Evolutionary conservation across 2,888 invertebrate species (phyloP).

Genomic region (Rhagophthalmus giganteus): DNA sequence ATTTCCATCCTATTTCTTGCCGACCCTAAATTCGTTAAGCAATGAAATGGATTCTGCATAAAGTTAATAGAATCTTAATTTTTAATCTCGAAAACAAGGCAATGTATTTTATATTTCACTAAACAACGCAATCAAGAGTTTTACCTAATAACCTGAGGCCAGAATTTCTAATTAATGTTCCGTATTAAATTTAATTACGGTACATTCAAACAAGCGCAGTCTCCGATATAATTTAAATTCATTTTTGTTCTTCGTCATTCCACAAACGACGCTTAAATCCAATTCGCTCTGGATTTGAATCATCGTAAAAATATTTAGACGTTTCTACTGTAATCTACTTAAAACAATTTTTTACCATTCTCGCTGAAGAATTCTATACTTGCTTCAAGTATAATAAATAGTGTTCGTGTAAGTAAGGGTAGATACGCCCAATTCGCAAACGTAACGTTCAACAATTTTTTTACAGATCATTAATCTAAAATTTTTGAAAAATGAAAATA

Average conservation of each 20-base stretch:
- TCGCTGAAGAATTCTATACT: too few species aligned
- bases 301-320: too few species aligned
- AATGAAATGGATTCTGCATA: slow-evolving; percentile 39
- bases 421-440: too few species aligned
- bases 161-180: slow-evolving; percentile 47
- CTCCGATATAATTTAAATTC: slow-evolving; percentile 29
- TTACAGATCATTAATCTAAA: too few species aligned
- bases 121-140: slow-evolving; percentile 42
- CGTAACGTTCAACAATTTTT: too few species aligned
- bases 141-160: slow-evolving; percentile 45
- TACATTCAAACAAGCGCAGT: slow-evolving; percentile 37
- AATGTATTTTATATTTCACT: slow-evolving; percentile 43
- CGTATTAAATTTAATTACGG: slow-evolving; percentile 47
- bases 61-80: slow-evolving; percentile 46
- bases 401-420: too few species aligned
- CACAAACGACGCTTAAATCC: slow-evolving; percentile 7
- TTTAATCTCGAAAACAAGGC: slow-evolving; percentile 42
- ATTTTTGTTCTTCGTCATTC: slow-evolving; percentile 22
- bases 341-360: too few species aligned
- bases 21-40: slow-evolving; percentile 29
- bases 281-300: too few species aligned
- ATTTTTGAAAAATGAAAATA: too few species aligned
- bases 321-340: too few species aligned
- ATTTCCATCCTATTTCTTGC: slow-evolving; percentile 23
- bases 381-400: too few species aligned